Evolutionary conservation across 2,113 vertebrate genomes (phyloP), one percentile per base, ranked within the genome.

Genomic region (Lamprotornis superbus): DNA sequence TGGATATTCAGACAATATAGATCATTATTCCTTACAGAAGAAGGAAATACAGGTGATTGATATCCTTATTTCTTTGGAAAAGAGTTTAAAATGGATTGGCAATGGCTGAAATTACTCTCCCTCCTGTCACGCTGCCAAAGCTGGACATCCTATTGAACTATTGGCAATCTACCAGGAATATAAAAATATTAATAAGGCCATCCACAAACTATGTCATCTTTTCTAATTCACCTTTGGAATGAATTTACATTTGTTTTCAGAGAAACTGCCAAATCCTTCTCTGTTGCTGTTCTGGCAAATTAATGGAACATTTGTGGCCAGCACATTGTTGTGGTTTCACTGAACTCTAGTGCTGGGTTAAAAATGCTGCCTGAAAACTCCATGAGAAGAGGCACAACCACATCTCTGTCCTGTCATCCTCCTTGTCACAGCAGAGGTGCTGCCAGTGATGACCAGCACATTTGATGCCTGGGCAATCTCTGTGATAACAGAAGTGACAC

Each of bases 81-180:
- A 90, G 84, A 91, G 87, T 91, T 24, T 67, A 94, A 96, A 97
- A 96, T 83, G 65, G 94, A 93, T 95, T 92, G 91, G 90, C 71
- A 78, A 92, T 59, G 67, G 81, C 50, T 89, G 64, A 90, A 95
- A 97, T 74, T 79, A 86, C 80, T 91, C 71, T 82, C 37, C 70
- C 17, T 46, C 73, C 37, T 95, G 95, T 94, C 94, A 95, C n/a
- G 2, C 18, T 47, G 71, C 67, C 87, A 89, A 91, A 93, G 88
- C 6, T 46, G 87, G 91, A 81, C 70, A 60, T 35, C 60, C 21
- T n/a, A 87, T 91, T 77, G 57, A 80, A 87, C 71, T 52, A 90
- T 0, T 89, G 89, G 82, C 55, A 4, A 84, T 74, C 59, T 84
- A 81, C 90, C 90, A 96, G 65, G 64, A 93, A 87, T 65, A 74